Conservation (phyloP, 1,140 invertebrate species). For the Steinernema feltiae region DNA sequence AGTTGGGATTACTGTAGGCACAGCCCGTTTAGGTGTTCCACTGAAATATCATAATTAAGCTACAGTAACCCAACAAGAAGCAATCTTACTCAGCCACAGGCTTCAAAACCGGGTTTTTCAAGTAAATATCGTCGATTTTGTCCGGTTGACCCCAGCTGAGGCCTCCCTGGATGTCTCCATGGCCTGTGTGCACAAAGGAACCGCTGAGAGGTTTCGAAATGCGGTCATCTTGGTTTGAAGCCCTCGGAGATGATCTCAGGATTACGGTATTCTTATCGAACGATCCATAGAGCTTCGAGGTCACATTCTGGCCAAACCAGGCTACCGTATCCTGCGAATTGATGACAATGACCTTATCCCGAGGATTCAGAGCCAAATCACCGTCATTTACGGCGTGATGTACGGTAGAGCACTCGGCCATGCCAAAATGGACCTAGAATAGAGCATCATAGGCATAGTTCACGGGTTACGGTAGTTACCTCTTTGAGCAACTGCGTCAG, state of each 20-base stretch:
- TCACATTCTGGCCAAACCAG: conserved; percentile 39
- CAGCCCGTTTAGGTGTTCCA: neutral
- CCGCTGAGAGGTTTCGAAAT: conserved; percentile 19
- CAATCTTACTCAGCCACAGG: neutral
- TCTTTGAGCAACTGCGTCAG: conserved; percentile 28
- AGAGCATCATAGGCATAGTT: neutral
- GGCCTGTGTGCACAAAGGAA: conserved; percentile 41
- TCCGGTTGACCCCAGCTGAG: conserved; percentile 33
- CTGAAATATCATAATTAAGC: too few species aligned
- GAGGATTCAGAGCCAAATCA: neutral
- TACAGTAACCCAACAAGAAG: neutral
- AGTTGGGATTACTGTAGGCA: neutral
- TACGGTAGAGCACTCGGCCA: conserved; percentile 18
- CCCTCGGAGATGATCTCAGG: neutral
- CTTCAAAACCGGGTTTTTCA: conserved; percentile 35
- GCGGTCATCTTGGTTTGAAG: neutral
- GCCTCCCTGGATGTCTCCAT: conserved; percentile 34
- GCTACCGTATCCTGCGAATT: conserved; percentile 15
- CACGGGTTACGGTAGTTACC: conserved; percentile 15
- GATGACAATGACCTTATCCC: conserved; percentile 31
- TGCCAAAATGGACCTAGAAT: conserved; percentile 20
- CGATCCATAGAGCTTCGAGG: conserved; percentile 32
- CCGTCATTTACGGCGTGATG: conserved; percentile 14
- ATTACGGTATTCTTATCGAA: conserved; percentile 26
- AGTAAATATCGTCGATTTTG: conserved; percentile 34